Conservation (phyloP, 1,140 invertebrate genomes). For the Neotoxoptera formosana region DNA sequence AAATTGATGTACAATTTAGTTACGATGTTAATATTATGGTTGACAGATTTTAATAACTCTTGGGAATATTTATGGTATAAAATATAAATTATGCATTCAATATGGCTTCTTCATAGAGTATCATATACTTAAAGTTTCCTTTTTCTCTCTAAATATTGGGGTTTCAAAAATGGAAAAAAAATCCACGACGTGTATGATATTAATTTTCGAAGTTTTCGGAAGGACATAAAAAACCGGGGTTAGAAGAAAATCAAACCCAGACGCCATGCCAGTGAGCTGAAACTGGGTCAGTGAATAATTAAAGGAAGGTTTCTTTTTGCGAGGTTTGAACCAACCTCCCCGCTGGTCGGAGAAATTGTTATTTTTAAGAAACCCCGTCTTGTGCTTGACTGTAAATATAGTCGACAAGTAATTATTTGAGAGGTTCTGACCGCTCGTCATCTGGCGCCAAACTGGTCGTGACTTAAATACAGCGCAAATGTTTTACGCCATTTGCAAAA, state of each 20-base stretch:
- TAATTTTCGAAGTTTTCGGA: not conserved
- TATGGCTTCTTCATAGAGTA: not conserved
- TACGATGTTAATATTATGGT: slow-evolving; percentile 11
- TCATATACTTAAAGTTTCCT: not conserved
- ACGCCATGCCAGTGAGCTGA: not conserved
- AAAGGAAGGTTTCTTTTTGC: slow-evolving; percentile 44
- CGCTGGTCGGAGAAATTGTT: not conserved
- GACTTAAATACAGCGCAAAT: not conserved
- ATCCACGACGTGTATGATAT: not conserved
- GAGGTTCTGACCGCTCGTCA: not conserved
- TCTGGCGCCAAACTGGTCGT: slow-evolving; percentile 19
- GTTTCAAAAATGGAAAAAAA: not conserved
- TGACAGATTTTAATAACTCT: slow-evolving; percentile 5
- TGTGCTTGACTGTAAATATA: not conserved
- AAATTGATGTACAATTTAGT: not conserved
- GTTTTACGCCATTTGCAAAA: not conserved
- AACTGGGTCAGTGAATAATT: slow-evolving; percentile 46
- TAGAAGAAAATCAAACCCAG: not conserved
- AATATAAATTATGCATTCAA: not conserved
- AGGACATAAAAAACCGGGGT: not conserved
- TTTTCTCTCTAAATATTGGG: not conserved
- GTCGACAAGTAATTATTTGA: not conserved
- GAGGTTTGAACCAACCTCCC: not conserved
- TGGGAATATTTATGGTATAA: not conserved
- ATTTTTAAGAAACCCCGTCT: not conserved